These are phyloP conservation scores for Choloepus didactylus DNA, from an alignment of 2,797 vertebrate species.

Conservation along the genomic window DNA sequence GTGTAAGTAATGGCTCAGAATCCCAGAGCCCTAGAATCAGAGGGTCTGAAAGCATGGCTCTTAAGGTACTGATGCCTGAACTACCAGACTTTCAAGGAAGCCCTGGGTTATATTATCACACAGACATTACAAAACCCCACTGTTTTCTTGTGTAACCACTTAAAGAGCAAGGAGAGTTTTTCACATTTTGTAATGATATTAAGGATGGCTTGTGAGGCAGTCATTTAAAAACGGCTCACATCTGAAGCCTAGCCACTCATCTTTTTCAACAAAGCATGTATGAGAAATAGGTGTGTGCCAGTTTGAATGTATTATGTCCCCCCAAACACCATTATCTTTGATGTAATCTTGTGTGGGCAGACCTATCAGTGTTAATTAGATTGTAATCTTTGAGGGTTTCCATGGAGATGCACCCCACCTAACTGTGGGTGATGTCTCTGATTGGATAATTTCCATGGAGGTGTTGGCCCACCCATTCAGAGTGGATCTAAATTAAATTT, in stretches of 20 bases:
- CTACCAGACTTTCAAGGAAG: too few species aligned
- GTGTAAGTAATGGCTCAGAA: not conserved
- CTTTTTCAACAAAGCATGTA: not conserved
- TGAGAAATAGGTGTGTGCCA: not conserved
- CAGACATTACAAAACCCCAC: not conserved
- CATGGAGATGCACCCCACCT: too few species aligned
- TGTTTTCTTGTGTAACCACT: not conserved
- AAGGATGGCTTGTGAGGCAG: not conserved
- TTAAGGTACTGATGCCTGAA: not conserved
- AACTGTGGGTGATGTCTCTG: too few species aligned
- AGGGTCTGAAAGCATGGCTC: not conserved
- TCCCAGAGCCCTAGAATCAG: not conserved
- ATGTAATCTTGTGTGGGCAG: too few species aligned
- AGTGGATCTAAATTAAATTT: too few species aligned
- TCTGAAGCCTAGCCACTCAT: not conserved
- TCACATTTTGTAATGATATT: not conserved
- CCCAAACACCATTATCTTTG: too few species aligned
- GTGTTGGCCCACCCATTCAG: too few species aligned
- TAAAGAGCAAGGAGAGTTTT: not conserved
- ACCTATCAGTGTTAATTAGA: too few species aligned
- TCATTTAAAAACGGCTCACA: not conserved
- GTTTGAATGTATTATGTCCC: too few species aligned
- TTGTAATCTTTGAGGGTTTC: too few species aligned
- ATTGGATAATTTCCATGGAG: too few species aligned
- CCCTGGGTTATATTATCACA: rapidly evolving